A percentile compares a stretch with the other conserved stretches of the same genome.
Evolutionary conservation across 2,113 vertebrate species (phyloP).

Genomic region (Colius striatus): DNA sequence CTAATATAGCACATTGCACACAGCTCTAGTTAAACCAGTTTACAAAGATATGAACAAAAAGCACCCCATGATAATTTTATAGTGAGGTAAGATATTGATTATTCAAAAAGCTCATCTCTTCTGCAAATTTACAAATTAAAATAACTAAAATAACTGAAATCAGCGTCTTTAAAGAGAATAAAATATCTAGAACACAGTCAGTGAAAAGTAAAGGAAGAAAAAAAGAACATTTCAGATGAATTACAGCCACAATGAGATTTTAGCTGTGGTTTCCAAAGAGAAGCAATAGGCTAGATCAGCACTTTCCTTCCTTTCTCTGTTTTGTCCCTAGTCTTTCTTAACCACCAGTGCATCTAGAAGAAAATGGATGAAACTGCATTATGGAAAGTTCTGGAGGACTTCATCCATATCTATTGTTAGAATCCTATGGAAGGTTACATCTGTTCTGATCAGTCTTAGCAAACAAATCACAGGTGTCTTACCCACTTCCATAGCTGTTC

Average conservation of each 20-base stretch:
- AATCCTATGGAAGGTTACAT: neutral
- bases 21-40: neutral
- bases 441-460: neutral
- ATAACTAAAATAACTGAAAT: neutral
- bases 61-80: neutral
- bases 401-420: fast-evolving
- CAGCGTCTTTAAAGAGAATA: neutral
- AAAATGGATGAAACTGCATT: neutral
- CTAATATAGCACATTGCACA: too few relatives aligned
- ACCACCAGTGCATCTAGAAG: neutral
- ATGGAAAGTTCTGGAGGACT: neutral
- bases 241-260: neutral
- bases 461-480: neutral
- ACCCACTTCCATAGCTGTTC: neutral
- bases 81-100: neutral
- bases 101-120: neutral
- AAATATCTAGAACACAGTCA: neutral
- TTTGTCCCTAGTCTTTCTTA: neutral
- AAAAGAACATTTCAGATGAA: neutral
- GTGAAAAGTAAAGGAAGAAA: neutral
- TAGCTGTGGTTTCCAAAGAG: neutral
- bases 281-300: neutral
- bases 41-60: neutral
- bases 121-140: neutral
- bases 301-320: neutral